Evolutionary conservation across 1,140 invertebrate species (phyloP), one percentile per base, ranked within the genome.

Genomic region (Drosophila oshimai): DNA sequence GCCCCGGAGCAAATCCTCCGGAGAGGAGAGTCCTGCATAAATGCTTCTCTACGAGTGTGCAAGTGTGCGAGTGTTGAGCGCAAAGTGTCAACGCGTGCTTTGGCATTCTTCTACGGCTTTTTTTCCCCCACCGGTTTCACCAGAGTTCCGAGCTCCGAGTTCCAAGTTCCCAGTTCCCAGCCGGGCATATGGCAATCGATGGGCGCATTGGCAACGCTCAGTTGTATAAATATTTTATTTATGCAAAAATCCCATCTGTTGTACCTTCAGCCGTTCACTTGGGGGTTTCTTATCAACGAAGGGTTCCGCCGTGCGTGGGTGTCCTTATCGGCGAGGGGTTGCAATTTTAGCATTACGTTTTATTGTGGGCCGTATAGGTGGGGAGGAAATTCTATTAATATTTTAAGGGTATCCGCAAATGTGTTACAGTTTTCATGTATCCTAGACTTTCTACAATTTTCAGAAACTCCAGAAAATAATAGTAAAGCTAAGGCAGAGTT

Each of bases 11-110:
- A 15, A 64, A 60, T 68, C 79, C 80, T 86, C 80, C 65, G 65
- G 79, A 84, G 80, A 79, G 80, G 41, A 64, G 26, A 73, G 58
- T 31, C 67, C 75, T 64, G 22, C 12, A 29, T 36, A n/a, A 15
- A 31, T 55, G 41, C 37, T 47, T 20, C 65, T 31, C 44, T 39
- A 4, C 17, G 33, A 36, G 64, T 65, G 33, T 68, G 39, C n/a
- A 13, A 62, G 29, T 64, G 53, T 86, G 76, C 41, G 61, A 81
- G 81, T 77, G 81, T 87, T 86, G 81, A 86, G 81, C 81, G 73
- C 62, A 87, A 86, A 86, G 81, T 86, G 81, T 86, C 81, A 86
- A 86, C 81, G 81, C 81, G 81, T 86, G 81, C 81, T 86, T 87
- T 87, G 81, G 76, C 62, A 86, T 81, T 86, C 58, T 65, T 65